These are phyloP conservation scores for Forbesichthys agassizii DNA, from an alignment of 2,113 vertebrate species.

Conservation along the genomic window DNA sequence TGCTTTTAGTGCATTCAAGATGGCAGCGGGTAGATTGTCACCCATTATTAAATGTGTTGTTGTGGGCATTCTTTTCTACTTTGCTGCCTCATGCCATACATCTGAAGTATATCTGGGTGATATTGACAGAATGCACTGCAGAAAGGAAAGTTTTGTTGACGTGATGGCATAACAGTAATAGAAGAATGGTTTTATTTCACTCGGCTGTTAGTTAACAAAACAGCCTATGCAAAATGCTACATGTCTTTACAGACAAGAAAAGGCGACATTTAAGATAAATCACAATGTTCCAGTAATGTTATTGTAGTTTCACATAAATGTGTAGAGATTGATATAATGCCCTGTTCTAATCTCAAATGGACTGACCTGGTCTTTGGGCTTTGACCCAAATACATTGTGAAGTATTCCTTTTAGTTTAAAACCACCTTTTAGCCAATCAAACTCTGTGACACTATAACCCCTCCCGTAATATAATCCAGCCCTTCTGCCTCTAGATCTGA, in stretches of 20 bases:
- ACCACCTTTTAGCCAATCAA: conserved; percentile 3
- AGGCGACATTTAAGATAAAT: no score
- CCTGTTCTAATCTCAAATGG: not conserved
- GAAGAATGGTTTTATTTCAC: no score
- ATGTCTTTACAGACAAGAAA: no score
- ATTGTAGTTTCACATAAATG: no score
- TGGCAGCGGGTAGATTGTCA: not conserved
- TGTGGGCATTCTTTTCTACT: not conserved
- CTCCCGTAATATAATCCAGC: not conserved
- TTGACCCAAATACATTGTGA: not conserved
- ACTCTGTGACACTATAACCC: conserved; percentile 2
- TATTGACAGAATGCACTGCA: no score
- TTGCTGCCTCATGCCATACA: not conserved
- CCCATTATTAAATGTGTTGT: not conserved
- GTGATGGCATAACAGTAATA: no score
- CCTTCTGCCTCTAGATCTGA: conserved; percentile 14
- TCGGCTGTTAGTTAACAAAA: no score
- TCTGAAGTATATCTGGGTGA: not conserved
- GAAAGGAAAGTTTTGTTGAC: no score
- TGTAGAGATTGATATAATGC: no score
- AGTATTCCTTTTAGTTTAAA: conserved; percentile 9
- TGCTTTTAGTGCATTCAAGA: not conserved
- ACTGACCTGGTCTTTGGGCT: not conserved
- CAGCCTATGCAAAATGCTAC: no score
- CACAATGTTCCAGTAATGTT: no score